These are phyloP conservation scores for Clarias batrachus DNA, from an alignment of 2,113 vertebrate species.

Conservation along the genomic window DNA sequence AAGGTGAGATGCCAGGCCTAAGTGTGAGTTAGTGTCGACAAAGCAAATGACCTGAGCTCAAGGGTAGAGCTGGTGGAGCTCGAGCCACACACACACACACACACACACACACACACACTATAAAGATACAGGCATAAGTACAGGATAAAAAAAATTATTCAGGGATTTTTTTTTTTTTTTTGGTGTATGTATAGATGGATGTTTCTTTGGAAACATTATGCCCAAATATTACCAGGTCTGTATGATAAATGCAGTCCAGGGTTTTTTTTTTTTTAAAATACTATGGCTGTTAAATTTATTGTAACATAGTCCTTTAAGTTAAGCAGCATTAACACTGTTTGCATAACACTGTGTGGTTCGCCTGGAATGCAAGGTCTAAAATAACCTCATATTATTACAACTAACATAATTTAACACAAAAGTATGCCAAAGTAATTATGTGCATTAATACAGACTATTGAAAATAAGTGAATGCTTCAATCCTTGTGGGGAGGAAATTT, in stretches of 20 bases:
- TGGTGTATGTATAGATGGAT: too few relatives aligned
- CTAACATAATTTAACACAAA: neutral
- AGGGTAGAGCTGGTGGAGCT: slow-evolving; percentile 45
- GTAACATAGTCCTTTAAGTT: neutral
- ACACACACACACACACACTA: too few relatives aligned
- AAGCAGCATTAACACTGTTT: neutral
- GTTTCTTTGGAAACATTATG: neutral
- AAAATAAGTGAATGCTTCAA: neutral
- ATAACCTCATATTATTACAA: neutral
- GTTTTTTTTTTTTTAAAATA: neutral
- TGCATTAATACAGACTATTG: neutral
- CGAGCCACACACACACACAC: slow-evolving; percentile 13
- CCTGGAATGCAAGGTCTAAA: neutral
- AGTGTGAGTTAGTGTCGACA: slow-evolving; percentile 62
- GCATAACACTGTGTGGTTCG: neutral
- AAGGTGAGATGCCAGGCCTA: slow-evolving; percentile 70
- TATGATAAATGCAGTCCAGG: neutral
- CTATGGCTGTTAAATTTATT: neutral
- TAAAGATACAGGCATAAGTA: neutral
- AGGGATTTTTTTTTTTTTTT: too few relatives aligned
- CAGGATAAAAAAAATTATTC: neutral
- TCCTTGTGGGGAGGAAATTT: neutral
- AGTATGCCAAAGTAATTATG: neutral
- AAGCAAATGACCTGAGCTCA: slow-evolving; percentile 61
- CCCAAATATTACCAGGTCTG: neutral